Percentiles rank a stretch among this genome's conserved stretches.
Conservation (phyloP, 2,797 vertebrate species). For the Uromys caudimaculatus region DNA sequence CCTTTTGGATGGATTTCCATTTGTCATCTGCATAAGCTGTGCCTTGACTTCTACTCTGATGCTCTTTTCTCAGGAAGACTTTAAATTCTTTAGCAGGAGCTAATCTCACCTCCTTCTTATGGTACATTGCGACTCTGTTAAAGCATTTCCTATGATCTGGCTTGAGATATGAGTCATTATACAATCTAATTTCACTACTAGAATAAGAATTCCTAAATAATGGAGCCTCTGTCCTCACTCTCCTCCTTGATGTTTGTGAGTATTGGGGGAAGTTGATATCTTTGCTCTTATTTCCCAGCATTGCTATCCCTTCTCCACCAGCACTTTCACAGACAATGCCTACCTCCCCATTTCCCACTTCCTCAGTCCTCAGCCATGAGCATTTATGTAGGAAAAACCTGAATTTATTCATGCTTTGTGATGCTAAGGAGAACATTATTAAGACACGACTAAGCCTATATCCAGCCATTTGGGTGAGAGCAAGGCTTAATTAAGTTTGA, state of each 20-base stretch:
- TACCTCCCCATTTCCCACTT: not conserved
- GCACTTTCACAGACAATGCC: rapidly evolving
- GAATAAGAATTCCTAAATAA: not conserved
- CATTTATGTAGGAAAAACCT: not conserved
- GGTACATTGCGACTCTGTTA: not conserved
- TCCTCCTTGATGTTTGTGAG: not conserved
- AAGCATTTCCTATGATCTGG: slow-evolving; percentile 34
- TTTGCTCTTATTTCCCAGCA: not conserved
- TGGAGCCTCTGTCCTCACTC: not conserved
- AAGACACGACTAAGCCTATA: not conserved
- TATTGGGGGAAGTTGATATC: no score
- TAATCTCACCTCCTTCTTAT: not conserved
- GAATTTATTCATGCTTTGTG: not conserved
- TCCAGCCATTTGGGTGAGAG: not conserved
- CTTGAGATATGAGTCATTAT: slow-evolving; percentile 41
- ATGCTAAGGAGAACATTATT: not conserved
- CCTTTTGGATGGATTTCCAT: not conserved
- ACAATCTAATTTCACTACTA: not conserved
- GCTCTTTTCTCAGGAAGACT: not conserved
- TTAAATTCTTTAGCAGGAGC: slow-evolving; percentile 3
- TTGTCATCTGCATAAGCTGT: not conserved
- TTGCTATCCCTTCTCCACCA: not conserved
- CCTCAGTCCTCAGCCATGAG: not conserved
- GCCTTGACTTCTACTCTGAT: not conserved
- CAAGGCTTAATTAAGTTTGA: slow-evolving; percentile 42